These are phyloP conservation scores for Diuraphis noxia DNA, from an alignment of 1,140 invertebrate species.

Conservation along the genomic window DNA sequence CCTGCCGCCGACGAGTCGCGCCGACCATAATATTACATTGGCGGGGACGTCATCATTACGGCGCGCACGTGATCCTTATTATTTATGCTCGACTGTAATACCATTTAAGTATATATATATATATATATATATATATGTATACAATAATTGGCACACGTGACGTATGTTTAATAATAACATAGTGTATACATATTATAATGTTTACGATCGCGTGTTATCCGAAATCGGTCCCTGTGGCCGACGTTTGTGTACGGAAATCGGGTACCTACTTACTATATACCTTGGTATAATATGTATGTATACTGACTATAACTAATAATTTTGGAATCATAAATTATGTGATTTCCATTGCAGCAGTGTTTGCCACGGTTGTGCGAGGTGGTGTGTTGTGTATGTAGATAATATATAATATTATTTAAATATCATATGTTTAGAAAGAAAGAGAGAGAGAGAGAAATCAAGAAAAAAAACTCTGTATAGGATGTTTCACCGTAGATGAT, in stretches of 20 bases:
- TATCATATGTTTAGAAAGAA: neutral
- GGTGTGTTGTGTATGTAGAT: neutral
- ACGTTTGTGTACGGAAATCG: neutral
- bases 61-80: conserved; percentile 1
- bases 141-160: conserved; percentile 43
- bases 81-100: conserved; percentile 29
- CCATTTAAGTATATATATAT: neutral
- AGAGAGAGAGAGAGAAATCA: too few relatives aligned
- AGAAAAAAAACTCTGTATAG: neutral
- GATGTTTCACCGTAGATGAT: neutral
- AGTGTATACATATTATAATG: neutral
- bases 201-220: conserved; percentile 33
- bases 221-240: neutral
- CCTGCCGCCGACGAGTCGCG: neutral
- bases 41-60: conserved; percentile 22
- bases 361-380: too few relatives aligned
- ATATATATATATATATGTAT: neutral
- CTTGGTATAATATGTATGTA: neutral
- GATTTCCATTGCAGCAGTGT: neutral
- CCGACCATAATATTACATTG: neutral
- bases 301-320: neutral
- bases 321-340: conserved; percentile 28
- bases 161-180: neutral
- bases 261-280: neutral
- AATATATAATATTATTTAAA: neutral